phyloP scores from a whole-genome alignment of 1,140 invertebrate genomes.

The Druon quercuslanigerum region DNA sequence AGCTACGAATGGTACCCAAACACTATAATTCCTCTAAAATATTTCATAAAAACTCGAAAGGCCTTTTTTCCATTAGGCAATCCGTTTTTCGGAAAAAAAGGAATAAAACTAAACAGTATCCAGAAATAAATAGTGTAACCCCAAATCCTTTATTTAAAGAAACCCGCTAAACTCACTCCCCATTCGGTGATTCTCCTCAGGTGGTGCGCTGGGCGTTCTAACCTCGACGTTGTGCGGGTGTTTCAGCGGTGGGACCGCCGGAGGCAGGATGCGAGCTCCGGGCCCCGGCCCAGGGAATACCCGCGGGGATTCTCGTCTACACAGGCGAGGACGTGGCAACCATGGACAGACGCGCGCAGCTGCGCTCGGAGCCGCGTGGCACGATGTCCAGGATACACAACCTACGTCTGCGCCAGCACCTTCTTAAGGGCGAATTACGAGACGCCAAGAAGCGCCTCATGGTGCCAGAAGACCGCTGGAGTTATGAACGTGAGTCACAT shows the following conservation, averaged over 20 bases:
- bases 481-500: slow-evolving; percentile 77
- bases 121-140: neutral
- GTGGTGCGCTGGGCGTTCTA: slow-evolving; percentile 74
- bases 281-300: slow-evolving; percentile 56
- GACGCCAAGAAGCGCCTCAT: slow-evolving; percentile 73
- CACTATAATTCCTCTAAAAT: too few relatives aligned
- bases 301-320: slow-evolving; percentile 72
- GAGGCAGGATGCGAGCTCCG: slow-evolving; percentile 66
- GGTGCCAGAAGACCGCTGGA: slow-evolving; percentile 77
- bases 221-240: slow-evolving; percentile 75
- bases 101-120: neutral
- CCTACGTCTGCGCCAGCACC: slow-evolving; percentile 75
- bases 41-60: too few relatives aligned
- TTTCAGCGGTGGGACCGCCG: slow-evolving; percentile 73
- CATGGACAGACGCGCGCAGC: slow-evolving; percentile 72
- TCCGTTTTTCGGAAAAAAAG: too few relatives aligned
- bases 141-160: neutral
- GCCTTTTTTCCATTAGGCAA: too few relatives aligned
- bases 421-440: slow-evolving; percentile 75
- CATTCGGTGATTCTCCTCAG: slow-evolving; percentile 71
- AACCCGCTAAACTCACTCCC: slow-evolving; percentile 61
- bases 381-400: slow-evolving; percentile 75
- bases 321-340: slow-evolving; percentile 77
- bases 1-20: too few relatives aligned
- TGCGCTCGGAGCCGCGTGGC: slow-evolving; percentile 73